Evolutionary conservation across 2,113 vertebrate species (phyloP).

Genomic region (Numida meleagris): DNA sequence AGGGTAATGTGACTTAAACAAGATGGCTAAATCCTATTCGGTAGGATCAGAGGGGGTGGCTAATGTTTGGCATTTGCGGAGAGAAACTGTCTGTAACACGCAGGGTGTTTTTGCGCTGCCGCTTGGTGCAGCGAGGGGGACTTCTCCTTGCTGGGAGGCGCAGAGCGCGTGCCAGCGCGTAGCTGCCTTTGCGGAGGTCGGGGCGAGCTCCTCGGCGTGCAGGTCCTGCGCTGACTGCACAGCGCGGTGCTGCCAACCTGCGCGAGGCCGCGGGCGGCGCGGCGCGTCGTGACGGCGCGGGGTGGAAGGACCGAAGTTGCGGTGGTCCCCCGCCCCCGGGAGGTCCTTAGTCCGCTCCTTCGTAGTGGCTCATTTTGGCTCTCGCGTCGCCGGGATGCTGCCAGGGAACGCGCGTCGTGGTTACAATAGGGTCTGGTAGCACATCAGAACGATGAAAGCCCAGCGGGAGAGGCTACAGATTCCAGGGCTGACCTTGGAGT

Average conservation of each 20-base stretch:
- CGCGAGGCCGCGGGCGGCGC: slow-evolving; percentile 79
- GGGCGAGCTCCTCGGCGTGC: slow-evolving; percentile 70
- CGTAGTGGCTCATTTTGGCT: slow-evolving; percentile 87
- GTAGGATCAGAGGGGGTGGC: background rate
- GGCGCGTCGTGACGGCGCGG: slow-evolving; percentile 82
- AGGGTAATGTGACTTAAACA: slow-evolving; percentile 17
- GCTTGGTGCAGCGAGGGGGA: slow-evolving; percentile 33
- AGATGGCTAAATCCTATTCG: slow-evolving; percentile 39
- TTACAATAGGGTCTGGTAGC: slow-evolving; percentile 91
- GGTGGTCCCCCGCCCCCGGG: slow-evolving; percentile 71
- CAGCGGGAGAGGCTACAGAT: slow-evolving; percentile 99
- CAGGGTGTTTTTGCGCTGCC: background rate
- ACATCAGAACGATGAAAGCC: slow-evolving; percentile 95
- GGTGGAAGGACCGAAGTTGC: slow-evolving; percentile 89
- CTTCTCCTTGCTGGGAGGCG: slow-evolving; percentile 61
- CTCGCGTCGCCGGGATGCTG: slow-evolving; percentile 87
- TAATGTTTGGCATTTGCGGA: slow-evolving; percentile 6
- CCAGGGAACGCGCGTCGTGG: slow-evolving; percentile 89
- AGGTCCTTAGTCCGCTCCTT: slow-evolving; percentile 83
- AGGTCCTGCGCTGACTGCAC: background rate
- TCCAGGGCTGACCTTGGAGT: slow-evolving; percentile 99
- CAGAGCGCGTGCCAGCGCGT: background rate
- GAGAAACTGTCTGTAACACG: slow-evolving; percentile 30
- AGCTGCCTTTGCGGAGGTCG: slow-evolving; percentile 61
- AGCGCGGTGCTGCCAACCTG: slow-evolving; percentile 49